phyloP scores from a whole-genome alignment of 1,140 invertebrate genomes.

The Drepana arcuata region DNA sequence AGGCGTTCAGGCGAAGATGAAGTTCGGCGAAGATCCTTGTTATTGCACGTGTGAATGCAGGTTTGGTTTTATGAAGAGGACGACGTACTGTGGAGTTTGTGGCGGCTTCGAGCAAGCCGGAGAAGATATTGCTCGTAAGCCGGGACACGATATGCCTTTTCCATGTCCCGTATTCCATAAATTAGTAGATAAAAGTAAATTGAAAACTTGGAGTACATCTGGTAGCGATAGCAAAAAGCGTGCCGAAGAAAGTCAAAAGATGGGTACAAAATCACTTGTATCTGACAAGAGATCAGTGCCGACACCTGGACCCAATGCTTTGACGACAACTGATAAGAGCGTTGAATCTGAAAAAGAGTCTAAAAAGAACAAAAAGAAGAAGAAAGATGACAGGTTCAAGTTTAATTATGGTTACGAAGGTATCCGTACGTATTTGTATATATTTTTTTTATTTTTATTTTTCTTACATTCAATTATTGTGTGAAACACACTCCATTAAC shows the following conservation, averaged over 20 bases:
- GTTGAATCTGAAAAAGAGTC: constrained; percentile 44
- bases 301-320: too few relatives aligned
- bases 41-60: constrained; percentile 56
- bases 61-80: constrained; percentile 51
- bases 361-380: constrained; percentile 44
- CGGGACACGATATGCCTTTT: constrained; percentile 22
- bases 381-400: constrained; percentile 49
- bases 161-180: constrained; percentile 58
- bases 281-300: constrained; percentile 27
- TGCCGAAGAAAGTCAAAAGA: constrained; percentile 24
- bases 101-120: constrained; percentile 48
- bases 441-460: constrained; percentile 14
- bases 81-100: constrained; percentile 52
- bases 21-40: constrained; percentile 40
- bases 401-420: constrained; percentile 61
- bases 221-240: constrained; percentile 42
- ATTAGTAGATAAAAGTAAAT: constrained; percentile 44
- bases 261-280: constrained; percentile 23
- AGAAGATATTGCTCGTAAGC: constrained; percentile 27
- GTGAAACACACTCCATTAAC: neutral
- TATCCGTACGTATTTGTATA: constrained; percentile 53
- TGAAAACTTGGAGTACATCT: constrained; percentile 37
- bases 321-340: constrained; percentile 23
- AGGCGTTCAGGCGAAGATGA: constrained; percentile 35
- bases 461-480: constrained; percentile 1